These are phyloP conservation scores for Cheilosia grossa DNA, from an alignment of 2,888 invertebrate genomes.

Conservation along the genomic window DNA sequence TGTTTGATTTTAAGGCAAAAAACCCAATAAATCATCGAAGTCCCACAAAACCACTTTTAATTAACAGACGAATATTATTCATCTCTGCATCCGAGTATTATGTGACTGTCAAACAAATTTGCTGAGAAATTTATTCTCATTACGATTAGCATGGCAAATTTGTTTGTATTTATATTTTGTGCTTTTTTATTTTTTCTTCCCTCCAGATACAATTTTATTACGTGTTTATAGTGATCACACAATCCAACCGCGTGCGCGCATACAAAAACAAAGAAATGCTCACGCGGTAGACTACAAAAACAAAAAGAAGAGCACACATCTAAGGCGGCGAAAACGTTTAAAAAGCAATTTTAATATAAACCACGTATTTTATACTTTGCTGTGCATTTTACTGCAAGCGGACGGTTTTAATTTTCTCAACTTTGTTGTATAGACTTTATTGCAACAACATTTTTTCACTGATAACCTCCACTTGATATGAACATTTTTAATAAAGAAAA, in stretches of 20 bases:
- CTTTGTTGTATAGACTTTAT: constrained; percentile 1
- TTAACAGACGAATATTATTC: constrained; percentile 29
- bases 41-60: constrained; percentile 33
- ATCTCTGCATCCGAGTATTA: background rate
- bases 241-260: constrained; percentile 28
- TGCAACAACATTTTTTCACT: constrained; percentile 27
- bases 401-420: background rate
- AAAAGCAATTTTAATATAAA: constrained; percentile 56
- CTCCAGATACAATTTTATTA: constrained; percentile 58
- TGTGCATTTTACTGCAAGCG: constrained; percentile 1
- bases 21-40: constrained; percentile 60
- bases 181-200: constrained; percentile 14
- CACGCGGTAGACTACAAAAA: constrained; percentile 34
- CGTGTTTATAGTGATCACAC: constrained; percentile 61
- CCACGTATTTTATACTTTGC: constrained; percentile 19
- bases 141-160: constrained; percentile 50
- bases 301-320: constrained; percentile 20
- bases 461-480: constrained; percentile 45
- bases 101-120: constrained; percentile 16
- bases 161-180: constrained; percentile 38
- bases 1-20: constrained; percentile 10
- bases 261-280: constrained; percentile 23
- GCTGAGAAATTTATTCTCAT: constrained; percentile 37
- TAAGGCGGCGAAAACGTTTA: constrained; percentile 64
- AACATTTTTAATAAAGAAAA: background rate